Percentiles rank a stretch among this genome's conserved stretches.
These are phyloP conservation scores for Stegodyphus mimosarum DNA, from an alignment of 1,140 invertebrate species.

Conservation along the genomic window DNA sequence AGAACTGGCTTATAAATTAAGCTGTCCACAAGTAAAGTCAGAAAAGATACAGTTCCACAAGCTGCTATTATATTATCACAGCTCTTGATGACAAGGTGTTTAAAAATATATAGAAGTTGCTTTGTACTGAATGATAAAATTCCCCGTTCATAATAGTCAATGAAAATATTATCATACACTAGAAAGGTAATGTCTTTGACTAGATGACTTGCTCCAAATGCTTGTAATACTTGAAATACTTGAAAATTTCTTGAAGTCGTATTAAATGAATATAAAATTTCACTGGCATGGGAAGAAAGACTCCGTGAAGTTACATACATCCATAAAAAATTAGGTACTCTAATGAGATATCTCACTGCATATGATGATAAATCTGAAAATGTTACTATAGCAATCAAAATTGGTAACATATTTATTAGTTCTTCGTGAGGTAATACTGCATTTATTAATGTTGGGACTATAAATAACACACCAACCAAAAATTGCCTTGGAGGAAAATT, in stretches of 20 bases:
- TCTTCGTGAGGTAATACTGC: constrained; percentile 67
- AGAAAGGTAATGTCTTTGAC: constrained; percentile 71
- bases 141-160: constrained; percentile 7
- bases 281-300: constrained; percentile 80
- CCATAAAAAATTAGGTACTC: constrained; percentile 76
- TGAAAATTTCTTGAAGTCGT: constrained; percentile 87
- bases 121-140: constrained; percentile 19
- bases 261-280: constrained; percentile 83
- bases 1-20: constrained; percentile 85
- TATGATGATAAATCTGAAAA: constrained; percentile 79
- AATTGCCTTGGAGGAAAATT: constrained; percentile 40
- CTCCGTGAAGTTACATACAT: constrained; percentile 78
- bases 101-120: constrained; percentile 64
- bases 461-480: constrained; percentile 58
- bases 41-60: constrained; percentile 89
- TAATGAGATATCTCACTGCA: constrained; percentile 75
- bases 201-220: constrained; percentile 85
- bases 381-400: constrained; percentile 63
- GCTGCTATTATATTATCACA: constrained; percentile 91
- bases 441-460: constrained; percentile 62
- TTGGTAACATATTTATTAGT: constrained; percentile 72
- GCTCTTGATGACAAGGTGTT: constrained; percentile 81
- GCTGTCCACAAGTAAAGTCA: constrained; percentile 86
- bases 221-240: constrained; percentile 84
- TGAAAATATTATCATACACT: constrained; percentile 51